A percentile compares a stretch with the other conserved stretches of the same genome.
Evolutionary conservation across 2,113 vertebrate species (phyloP).

Genomic region (Muntiacus muntjak): DNA sequence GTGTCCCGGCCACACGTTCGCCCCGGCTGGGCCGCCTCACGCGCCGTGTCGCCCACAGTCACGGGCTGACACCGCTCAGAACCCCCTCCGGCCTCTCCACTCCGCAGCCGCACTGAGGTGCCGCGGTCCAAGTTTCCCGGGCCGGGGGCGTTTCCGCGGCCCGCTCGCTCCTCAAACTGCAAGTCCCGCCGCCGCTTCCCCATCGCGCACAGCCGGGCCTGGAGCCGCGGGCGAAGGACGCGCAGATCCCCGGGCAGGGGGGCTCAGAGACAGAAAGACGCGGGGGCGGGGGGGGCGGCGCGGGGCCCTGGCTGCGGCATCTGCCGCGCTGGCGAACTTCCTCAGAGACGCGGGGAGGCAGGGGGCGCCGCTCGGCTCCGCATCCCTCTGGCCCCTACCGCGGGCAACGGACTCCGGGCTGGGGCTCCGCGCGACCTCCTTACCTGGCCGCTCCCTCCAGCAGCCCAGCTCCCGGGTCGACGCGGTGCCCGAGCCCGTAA

Average conservation of each 20-base stretch:
- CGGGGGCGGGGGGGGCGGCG: not conserved
- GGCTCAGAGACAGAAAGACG: not conserved
- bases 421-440: not conserved
- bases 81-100: not conserved
- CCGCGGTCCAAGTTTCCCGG: slow-evolving; percentile 36
- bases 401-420: not conserved
- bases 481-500: not conserved
- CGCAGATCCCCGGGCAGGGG: not conserved
- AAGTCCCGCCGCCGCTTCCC: slow-evolving; percentile 5
- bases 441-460: slow-evolving; percentile 33
- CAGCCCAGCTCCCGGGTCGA: not conserved
- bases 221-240: not conserved
- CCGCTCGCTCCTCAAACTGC: not conserved
- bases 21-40: slow-evolving; percentile 49
- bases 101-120: not conserved
- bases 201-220: not conserved
- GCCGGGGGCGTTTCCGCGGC: not conserved
- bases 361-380: not conserved
- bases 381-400: not conserved
- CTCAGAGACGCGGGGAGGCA: not conserved
- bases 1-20: slow-evolving; percentile 51
- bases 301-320: not conserved
- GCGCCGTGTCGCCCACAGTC: slow-evolving; percentile 63
- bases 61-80: slow-evolving; percentile 61
- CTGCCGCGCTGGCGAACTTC: slow-evolving; percentile 42